Evolutionary conservation across 1,140 invertebrate genomes (phyloP).

Genomic region (Drosophila simulans): DNA sequence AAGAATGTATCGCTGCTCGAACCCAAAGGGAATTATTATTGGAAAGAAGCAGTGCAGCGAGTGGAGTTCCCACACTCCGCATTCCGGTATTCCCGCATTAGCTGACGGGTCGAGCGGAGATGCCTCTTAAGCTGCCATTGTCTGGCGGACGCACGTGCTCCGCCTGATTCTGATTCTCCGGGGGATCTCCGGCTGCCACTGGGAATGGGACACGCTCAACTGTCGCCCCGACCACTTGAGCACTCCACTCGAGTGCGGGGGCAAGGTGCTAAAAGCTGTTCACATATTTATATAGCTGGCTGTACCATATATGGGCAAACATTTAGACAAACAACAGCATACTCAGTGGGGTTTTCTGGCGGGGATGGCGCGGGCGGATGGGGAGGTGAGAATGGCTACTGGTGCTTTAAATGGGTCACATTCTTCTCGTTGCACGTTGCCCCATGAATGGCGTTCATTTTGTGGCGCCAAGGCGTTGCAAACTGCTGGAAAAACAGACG

Average conservation of each 20-base stretch:
- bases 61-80: conserved; percentile 1
- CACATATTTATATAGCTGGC: conserved; percentile 80
- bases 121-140: conserved; percentile 22
- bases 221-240: conserved; percentile 41
- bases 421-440: conserved; percentile 60
- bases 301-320: conserved; percentile 76
- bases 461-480: conserved; percentile 66
- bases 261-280: conserved; percentile 79
- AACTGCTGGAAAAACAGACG: conserved; percentile 44
- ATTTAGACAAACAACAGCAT: conserved; percentile 66
- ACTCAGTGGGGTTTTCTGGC: conserved; percentile 12
- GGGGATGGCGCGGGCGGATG: neutral
- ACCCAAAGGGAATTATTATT: conserved; percentile 51
- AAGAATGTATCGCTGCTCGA: conserved; percentile 34
- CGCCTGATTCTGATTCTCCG: conserved; percentile 15
- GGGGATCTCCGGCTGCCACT: conserved; percentile 24
- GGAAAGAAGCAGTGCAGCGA: conserved; percentile 20
- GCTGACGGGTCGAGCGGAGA: conserved; percentile 20
- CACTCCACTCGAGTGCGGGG: conserved; percentile 48
- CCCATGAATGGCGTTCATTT: conserved; percentile 72
- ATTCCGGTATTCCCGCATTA: conserved; percentile 6
- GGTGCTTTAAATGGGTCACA: conserved; percentile 72
- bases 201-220: conserved; percentile 36
- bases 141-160: conserved; percentile 49
- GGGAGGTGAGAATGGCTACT: conserved; percentile 37